Percentiles rank a stretch among this genome's conserved stretches.
Conservation (phyloP, 2,888 invertebrate genomes). For the Maniola hyperantus region DNA sequence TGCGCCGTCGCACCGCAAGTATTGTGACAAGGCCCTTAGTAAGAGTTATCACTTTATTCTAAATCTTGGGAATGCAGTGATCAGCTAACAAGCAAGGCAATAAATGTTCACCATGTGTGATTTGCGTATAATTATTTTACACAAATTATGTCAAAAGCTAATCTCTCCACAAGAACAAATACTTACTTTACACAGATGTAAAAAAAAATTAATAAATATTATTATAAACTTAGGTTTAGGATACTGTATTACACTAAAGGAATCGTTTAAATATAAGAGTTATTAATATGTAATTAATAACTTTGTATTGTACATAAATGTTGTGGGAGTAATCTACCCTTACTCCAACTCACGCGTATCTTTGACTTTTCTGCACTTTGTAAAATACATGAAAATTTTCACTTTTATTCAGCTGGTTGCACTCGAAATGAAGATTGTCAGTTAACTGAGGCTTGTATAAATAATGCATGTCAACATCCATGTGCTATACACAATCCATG, state of each 20-base stretch:
- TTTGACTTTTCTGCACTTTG: conserved; percentile 27
- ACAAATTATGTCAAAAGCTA: background rate
- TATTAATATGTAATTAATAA: too few relatives aligned
- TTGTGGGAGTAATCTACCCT: background rate
- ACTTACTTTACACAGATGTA: too few relatives aligned
- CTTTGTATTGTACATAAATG: background rate
- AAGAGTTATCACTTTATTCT: background rate
- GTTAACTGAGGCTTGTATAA: conserved; percentile 93
- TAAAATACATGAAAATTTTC: conserved; percentile 34
- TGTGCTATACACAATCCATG: conserved; percentile 94
- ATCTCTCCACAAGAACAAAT: background rate
- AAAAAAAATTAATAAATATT: too few relatives aligned
- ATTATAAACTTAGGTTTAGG: too few relatives aligned
- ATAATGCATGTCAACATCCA: conserved; percentile 92
- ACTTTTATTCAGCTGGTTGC: conserved; percentile 89
- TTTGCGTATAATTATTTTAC: background rate
- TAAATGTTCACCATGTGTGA: background rate
- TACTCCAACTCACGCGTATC: background rate
- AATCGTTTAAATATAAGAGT: too few relatives aligned
- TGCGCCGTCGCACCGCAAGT: too few relatives aligned
- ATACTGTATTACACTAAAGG: too few relatives aligned
- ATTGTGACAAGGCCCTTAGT: too few relatives aligned
- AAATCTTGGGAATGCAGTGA: background rate
- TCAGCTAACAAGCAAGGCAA: background rate
- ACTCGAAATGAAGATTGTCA: conserved; percentile 92